phyloP scores from a whole-genome alignment of 2,888 invertebrate species.

The Acronicta psi region DNA sequence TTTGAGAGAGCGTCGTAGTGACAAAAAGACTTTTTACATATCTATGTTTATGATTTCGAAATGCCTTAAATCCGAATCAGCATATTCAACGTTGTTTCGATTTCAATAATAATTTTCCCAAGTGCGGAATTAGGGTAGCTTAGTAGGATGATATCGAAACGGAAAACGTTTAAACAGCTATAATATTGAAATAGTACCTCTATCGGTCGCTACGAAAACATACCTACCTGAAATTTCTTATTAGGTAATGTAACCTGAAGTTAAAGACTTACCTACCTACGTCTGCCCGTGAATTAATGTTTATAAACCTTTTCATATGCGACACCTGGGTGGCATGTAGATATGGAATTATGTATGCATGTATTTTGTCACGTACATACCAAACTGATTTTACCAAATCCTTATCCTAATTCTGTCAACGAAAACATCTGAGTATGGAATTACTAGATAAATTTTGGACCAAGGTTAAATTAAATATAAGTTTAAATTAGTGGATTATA shows the following conservation, averaged over 20 bases:
- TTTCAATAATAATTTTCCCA: slow-evolving; percentile 17
- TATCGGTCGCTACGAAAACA: slow-evolving; percentile 9
- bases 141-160: slow-evolving; percentile 5
- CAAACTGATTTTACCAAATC: slow-evolving; percentile 37
- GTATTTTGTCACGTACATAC: slow-evolving; percentile 38
- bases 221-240: slow-evolving; percentile 1
- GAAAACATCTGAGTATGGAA: slow-evolving; percentile 43
- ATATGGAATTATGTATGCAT: slow-evolving; percentile 21
- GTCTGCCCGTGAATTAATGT: slow-evolving; percentile 18
- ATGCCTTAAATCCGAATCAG: no score
- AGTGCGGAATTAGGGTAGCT: slow-evolving; percentile 8
- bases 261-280: slow-evolving; percentile 15
- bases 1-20: no score
- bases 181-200: slow-evolving; percentile 9
- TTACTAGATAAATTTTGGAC: slow-evolving; percentile 15
- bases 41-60: no score
- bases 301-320: slow-evolving; percentile 29
- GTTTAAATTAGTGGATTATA: no score
- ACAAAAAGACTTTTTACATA: no score
- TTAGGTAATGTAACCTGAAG: slow-evolving; percentile 19
- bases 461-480: background rate
- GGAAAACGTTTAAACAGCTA: slow-evolving; percentile 10
- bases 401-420: slow-evolving; percentile 5
- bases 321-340: slow-evolving; percentile 35
- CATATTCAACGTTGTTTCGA: no score